phyloP scores from a whole-genome alignment of 2,113 vertebrate genomes.

The Oreocharis arfaki region DNA sequence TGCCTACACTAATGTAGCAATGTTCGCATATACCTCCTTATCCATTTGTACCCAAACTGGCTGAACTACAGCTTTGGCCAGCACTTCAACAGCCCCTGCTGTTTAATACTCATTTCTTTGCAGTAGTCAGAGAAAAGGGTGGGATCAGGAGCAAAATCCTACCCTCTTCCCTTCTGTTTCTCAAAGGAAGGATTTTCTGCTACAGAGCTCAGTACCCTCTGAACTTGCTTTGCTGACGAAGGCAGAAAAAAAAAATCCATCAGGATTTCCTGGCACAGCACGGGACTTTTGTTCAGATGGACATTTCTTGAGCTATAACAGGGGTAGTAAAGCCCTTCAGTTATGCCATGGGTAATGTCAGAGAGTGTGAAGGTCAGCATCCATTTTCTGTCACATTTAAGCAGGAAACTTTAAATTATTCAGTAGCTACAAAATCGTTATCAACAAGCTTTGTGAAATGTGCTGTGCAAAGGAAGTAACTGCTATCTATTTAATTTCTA shows the following conservation, averaged over 20 bases:
- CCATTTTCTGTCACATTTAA: slow-evolving; percentile 9
- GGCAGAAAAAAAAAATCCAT: neutral
- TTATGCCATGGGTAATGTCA: neutral
- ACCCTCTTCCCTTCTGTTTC: neutral
- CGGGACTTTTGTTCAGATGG: neutral
- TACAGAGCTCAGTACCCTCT: neutral
- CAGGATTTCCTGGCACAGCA: neutral
- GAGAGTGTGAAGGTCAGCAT: neutral
- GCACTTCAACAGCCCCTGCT: neutral
- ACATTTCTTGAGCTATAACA: neutral
- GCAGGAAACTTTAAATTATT: slow-evolving; percentile 20
- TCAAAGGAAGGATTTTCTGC: neutral
- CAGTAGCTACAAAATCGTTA: neutral
- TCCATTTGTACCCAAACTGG: neutral
- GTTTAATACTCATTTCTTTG: neutral
- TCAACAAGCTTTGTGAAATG: neutral
- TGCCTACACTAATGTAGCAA: neutral
- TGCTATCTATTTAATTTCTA: neutral
- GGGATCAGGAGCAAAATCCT: neutral
- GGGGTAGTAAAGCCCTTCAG: neutral
- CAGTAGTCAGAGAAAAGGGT: neutral
- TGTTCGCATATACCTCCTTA: neutral
- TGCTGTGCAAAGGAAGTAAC: neutral
- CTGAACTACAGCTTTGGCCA: neutral
- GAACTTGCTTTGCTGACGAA: neutral